A percentile compares a stretch with the other conserved stretches of the same genome.
These are phyloP conservation scores for Zaprionus lineosus DNA, from an alignment of 2,888 invertebrate genomes.

Conservation along the genomic window DNA sequence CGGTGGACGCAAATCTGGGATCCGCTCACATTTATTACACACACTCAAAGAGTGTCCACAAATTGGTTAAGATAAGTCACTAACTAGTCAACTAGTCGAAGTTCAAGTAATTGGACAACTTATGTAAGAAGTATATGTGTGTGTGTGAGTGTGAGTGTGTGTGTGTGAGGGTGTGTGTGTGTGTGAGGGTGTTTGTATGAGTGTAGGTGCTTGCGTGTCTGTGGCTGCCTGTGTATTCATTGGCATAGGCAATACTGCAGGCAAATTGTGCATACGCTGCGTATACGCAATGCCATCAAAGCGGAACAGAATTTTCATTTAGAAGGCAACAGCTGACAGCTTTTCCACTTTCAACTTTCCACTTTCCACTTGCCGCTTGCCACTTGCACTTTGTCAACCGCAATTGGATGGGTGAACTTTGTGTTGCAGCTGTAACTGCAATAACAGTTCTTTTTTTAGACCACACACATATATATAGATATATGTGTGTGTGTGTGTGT, in stretches of 20 bases:
- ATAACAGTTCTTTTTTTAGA: not conserved
- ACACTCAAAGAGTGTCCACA: too few species aligned
- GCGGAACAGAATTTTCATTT: constrained; percentile 7
- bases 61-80: too few species aligned
- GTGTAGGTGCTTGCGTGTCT: too few species aligned
- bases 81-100: too few species aligned
- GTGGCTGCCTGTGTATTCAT: constrained; percentile 6
- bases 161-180: too few species aligned
- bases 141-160: too few species aligned
- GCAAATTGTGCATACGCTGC: constrained; percentile 9
- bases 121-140: too few species aligned
- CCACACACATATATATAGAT: not conserved
- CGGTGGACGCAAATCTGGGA: not conserved
- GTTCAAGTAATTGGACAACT: too few species aligned
- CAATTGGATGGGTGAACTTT: constrained; percentile 38
- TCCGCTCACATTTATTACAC: constrained; percentile 36
- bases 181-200: too few species aligned
- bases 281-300: constrained; percentile 23
- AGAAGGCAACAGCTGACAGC: constrained; percentile 4
- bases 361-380: constrained; percentile 17
- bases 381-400: constrained; percentile 32
- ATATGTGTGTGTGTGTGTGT: too few species aligned
- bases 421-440: not conserved
- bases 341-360: too few species aligned
- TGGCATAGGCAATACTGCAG: not conserved